Base-by-base conservation (phyloP, 92 coral and sea anemone species). In the Hydrozoanthus gracilis region DNA sequence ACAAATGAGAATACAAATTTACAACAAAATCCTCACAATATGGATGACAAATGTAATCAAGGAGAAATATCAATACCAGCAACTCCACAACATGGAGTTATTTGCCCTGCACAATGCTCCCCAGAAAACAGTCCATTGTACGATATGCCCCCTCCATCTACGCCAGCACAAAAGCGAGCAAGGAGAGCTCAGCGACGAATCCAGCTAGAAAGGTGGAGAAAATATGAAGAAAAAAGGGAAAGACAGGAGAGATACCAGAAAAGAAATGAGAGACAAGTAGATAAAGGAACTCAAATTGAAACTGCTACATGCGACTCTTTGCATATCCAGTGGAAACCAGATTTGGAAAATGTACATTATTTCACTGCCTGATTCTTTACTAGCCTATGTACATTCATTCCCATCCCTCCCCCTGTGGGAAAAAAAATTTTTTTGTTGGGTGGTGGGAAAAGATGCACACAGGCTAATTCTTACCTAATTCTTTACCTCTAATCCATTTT, bases 61-160 rank as follows among this genome's bases (percentile, higher is more conserved):
- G 8, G 52, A 20, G 12, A 11, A 52, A 71, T n/a, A 4, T 3
- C 77, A 18, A 4, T 8, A 18, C 73, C 60, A 7, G 62, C 84
- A 3, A 79, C 84, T 79, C 84, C 84, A 18, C 47, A 45, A 12
- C 73, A 17, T 10, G 48, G 49, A 49, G 39, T n/a, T 7, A 46
- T 46, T 47, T 3, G 10, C 3, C 0, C 58, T 13, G 6, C 55
- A 8, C 46, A 55, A 7, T 39, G 18, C 20, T 88, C 93, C 66
- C 91, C 93, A 11, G 89, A 80, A n/a, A 84, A 79, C 54, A 93
- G 93, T 54, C 92, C 92, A 47, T 74, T 93, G 44, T 93, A 89
- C 50, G 96, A 93, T 66, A 92, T 88, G 88, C 95, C 95, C 4
- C 93, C 95, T 7, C 96, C 91, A 51, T 93, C 96, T 10, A 92